Evolutionary conservation across 2,113 vertebrate species (phyloP).

Genomic region (Engystomops pustulosus): DNA sequence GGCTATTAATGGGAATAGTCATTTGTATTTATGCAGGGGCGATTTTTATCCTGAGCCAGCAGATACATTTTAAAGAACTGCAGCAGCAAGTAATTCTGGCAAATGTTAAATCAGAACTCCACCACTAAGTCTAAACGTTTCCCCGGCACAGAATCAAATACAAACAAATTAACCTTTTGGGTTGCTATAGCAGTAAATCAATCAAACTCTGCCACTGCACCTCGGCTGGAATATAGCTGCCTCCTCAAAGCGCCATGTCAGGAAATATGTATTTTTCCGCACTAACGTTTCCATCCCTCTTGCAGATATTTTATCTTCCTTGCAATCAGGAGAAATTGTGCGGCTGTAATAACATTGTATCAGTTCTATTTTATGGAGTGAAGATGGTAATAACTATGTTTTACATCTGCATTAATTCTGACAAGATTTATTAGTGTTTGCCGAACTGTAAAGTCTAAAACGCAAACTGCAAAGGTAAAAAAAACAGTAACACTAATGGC

Average conservation of each 20-base stretch:
- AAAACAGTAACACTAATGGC: slow-evolving; percentile 60
- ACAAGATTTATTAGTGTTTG: slow-evolving; percentile 67
- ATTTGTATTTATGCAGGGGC: slow-evolving; percentile 7
- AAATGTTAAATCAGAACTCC: slow-evolving; percentile 26
- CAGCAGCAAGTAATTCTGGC: not conserved
- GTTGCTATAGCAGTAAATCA: slow-evolving; percentile 54
- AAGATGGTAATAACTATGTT: slow-evolving; percentile 64
- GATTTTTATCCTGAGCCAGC: not conserved
- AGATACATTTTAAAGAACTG: slow-evolving; percentile 21
- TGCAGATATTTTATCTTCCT: slow-evolving; percentile 59
- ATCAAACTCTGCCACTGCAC: slow-evolving; percentile 43
- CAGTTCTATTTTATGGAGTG: slow-evolving; percentile 64
- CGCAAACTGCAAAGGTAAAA: slow-evolving; percentile 68
- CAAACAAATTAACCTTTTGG: slow-evolving; percentile 66
- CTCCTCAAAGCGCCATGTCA: slow-evolving; percentile 44
- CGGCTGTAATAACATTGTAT: slow-evolving; percentile 60
- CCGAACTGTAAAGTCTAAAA: slow-evolving; percentile 67
- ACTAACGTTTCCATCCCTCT: slow-evolving; percentile 31
- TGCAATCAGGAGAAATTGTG: slow-evolving; percentile 63
- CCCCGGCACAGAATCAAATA: slow-evolving; percentile 61
- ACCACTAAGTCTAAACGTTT: slow-evolving; percentile 42
- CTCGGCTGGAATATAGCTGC: not conserved
- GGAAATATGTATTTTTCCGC: slow-evolving; percentile 57
- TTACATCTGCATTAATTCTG: slow-evolving; percentile 69
- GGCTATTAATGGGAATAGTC: not conserved